Base-by-base conservation (phyloP, 2,113 vertebrate species). In the Epinephelus fuscoguttatus region DNA sequence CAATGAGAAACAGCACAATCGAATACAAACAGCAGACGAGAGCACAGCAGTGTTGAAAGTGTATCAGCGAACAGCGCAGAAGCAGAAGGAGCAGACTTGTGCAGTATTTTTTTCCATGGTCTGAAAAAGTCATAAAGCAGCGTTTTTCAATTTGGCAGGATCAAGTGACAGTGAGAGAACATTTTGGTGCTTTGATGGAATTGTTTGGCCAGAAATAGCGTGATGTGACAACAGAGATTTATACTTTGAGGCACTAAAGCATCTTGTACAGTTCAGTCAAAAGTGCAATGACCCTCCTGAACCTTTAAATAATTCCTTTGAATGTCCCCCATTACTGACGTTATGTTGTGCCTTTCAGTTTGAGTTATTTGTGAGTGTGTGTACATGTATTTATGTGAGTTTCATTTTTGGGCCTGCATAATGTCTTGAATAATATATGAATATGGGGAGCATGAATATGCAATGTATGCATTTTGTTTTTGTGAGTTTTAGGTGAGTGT, bases 381-480 rank as follows among this genome's bases (percentile, higher is more conserved):
- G 33, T 37, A 37, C 6, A 37, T 52, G 18, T 13, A 23, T 62
- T 49, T 11, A 10, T 67, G 11, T 21, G 14, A 79, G 59, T 64
- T 61, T 11, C 57, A 23, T 45, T 30, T 78, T 61, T 42, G 11
- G 12, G 33, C 6, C 61, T 59, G 21, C 47, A 14, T 59, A 12
- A 70, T 33, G 49, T 62, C 33, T 68, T 78, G 23, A 73, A 74
- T 84, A 47, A 61, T 73, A 60, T 33, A 84, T 68, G 69, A 56
- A 76, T 68, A 57, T 45, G 23, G 11, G 27, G 68, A 68, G 47
- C 30, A 61, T 78, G 7, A 62, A 74, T 79, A 74, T 74, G 55
- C 23, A 68, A 4, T 60, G 25, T 70, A 21, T 57, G 72, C 25
- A 53, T 68, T 59, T 57, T 50, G 56, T 75, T 49, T 42, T 10